Conservation (phyloP, 2,797 vertebrate genomes). For the Leptatherina wallacei region DNA sequence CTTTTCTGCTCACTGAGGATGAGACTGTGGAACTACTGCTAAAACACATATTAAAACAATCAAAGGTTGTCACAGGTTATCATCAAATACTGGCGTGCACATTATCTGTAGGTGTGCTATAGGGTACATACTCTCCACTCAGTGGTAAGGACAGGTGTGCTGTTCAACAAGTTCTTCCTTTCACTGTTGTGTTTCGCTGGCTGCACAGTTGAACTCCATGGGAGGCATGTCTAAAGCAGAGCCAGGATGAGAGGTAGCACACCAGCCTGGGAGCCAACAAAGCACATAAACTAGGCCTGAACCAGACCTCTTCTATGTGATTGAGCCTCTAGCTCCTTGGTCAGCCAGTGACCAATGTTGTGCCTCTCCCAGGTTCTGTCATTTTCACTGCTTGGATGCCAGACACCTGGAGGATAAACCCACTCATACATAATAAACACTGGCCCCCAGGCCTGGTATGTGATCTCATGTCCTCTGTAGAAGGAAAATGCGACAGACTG, state of each 20-base stretch:
- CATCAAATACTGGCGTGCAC: constrained; percentile 18
- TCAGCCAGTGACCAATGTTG: constrained; percentile 49
- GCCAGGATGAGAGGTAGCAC: constrained; percentile 62
- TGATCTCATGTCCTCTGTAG: constrained; percentile 70
- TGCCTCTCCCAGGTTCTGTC: constrained; percentile 49
- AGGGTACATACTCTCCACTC: constrained; percentile 40
- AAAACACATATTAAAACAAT: constrained; percentile 6
- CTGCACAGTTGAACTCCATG: constrained; percentile 61
- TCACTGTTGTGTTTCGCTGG: constrained; percentile 54
- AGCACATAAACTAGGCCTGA: constrained; percentile 55
- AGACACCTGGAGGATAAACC: constrained; percentile 66
- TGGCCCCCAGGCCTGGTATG: constrained; percentile 68
- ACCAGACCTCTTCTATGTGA: constrained; percentile 46
- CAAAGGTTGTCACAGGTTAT: neutral
- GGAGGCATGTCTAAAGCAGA: constrained; percentile 72
- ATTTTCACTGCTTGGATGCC: constrained; percentile 57
- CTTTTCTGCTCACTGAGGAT: constrained; percentile 19
- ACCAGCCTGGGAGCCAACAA: constrained; percentile 61
- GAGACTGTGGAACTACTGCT: constrained; percentile 3
- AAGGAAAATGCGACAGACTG: constrained; percentile 73
- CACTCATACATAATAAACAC: constrained; percentile 78
- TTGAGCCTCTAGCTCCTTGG: constrained; percentile 38
- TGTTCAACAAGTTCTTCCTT: constrained; percentile 58
- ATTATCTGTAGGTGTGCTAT: constrained; percentile 39
- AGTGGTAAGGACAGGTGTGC: constrained; percentile 69